Evolutionary conservation across 2,797 vertebrate species (phyloP).

Genomic region (Cirrhinus mrigala): DNA sequence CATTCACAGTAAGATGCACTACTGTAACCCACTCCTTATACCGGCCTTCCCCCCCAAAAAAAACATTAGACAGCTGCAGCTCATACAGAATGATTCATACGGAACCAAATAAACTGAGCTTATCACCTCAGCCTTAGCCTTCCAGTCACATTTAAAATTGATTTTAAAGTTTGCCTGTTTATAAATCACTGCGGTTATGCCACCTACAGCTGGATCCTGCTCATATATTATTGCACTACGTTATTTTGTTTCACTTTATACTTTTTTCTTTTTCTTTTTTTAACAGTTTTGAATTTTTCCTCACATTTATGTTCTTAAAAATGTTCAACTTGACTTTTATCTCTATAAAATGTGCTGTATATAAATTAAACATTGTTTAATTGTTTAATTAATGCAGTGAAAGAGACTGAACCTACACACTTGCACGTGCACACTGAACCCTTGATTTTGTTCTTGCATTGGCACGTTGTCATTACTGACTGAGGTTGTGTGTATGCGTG

Average conservation of each 20-base stretch:
- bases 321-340: background rate
- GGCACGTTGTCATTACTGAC: conserved; percentile 40
- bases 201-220: background rate
- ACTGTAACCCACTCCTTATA: conserved; percentile 5
- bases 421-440: conserved; percentile 7
- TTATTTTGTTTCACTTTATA: background rate
- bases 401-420: background rate
- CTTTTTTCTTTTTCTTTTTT: too few species aligned
- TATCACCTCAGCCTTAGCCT: background rate
- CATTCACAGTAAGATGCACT: background rate
- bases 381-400: conserved; percentile 8
- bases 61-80: background rate
- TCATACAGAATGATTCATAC: background rate
- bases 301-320: background rate
- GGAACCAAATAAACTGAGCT: background rate
- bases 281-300: background rate
- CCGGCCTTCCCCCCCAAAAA: background rate
- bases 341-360: background rate
- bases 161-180: background rate
- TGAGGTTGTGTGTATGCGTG: conserved; percentile 40
- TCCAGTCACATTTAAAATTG: background rate
- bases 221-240: background rate
- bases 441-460: conserved; percentile 37
- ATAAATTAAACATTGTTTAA: background rate
- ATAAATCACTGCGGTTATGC: background rate